Evolutionary conservation across 2,888 invertebrate genomes (phyloP).

Genomic region (Schizaphis graminum): DNA sequence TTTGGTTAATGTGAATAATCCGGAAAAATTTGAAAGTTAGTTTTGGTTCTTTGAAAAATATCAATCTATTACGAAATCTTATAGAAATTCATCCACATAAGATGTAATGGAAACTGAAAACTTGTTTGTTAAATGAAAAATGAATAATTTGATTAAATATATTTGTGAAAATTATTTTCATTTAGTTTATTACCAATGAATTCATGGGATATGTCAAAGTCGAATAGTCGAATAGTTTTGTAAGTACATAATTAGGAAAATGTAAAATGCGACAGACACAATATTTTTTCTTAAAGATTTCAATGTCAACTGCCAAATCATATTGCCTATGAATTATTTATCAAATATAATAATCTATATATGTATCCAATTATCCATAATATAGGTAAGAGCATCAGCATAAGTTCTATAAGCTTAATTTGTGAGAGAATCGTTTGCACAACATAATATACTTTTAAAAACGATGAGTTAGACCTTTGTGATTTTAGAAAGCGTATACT

Average conservation of each 20-base stretch:
- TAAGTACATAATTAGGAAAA: not conserved
- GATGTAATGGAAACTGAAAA: not conserved
- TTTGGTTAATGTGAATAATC: not conserved
- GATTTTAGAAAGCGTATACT: not conserved
- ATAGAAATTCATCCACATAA: not conserved
- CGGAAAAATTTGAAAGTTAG: not conserved
- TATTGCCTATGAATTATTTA: not conserved
- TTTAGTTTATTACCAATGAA: not conserved
- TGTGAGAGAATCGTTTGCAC: not conserved
- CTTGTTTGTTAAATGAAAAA: not conserved
- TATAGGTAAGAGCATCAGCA: not conserved
- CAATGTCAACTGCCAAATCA: not conserved
- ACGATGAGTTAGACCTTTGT: too few species aligned
- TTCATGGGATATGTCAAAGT: not conserved
- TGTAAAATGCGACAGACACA: not conserved
- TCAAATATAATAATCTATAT: not conserved
- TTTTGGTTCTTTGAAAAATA: not conserved
- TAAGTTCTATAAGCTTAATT: not conserved
- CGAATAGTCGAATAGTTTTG: not conserved
- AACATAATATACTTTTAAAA: not conserved
- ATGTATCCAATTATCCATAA: too few species aligned
- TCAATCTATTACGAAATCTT: not conserved
- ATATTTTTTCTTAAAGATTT: not conserved
- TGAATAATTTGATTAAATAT: not conserved
- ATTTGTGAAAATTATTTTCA: not conserved